Evolutionary conservation across 2,888 invertebrate genomes (phyloP), one percentile per base, ranked within the genome.

Genomic region (Allacma fusca): DNA sequence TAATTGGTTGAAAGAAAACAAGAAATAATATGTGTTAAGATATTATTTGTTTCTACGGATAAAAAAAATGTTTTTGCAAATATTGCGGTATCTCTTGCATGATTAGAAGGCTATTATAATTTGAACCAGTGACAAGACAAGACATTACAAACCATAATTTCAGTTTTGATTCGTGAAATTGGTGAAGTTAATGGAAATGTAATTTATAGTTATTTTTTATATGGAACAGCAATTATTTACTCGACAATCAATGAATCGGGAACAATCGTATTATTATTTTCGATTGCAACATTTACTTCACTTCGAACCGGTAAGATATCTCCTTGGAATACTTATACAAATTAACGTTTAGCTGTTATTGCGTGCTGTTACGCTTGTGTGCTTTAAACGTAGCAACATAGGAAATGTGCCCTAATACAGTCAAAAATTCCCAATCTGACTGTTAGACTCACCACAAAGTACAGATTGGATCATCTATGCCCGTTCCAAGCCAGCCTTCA

Each of bases 261-360:
- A 28, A 65, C 65, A 65, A 65, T 65, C 65, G 29, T 65, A 65
- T 65, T 29, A 65, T 65, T 65, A 28, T 65, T 65, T 65, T 26
- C 16, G 65, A 65, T 65, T 65, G 65, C 65, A 65, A 65, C 65
- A 65, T 28, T 50, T 1, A n/a, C 29, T 65, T 62, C 28, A 65
- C 26, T 26, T 28, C 26, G 24, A 65, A 65, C 65, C 28, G 65
- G 65, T 65, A 65, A 65, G 26, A 65, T 62, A 62, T 7, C 1
- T 24, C n/a, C n/a, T 62, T 62, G 59, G n/a, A 59, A 59, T 59
- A 23, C n/a, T n/a, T n/a, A n/a, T n/a, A n/a, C n/a, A 23, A 59
- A 59, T 21, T 59, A 59, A 59, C 19, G 19, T 21, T 59, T n/a
- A n/a, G n/a, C n/a, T n/a, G n/a, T n/a, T n/a, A n/a, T n/a, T n/a